A percentile compares a stretch with the other conserved stretches of the same genome.
These are phyloP conservation scores for Anguilla rostrata DNA, from an alignment of 2,113 vertebrate genomes.

Conservation along the genomic window DNA sequence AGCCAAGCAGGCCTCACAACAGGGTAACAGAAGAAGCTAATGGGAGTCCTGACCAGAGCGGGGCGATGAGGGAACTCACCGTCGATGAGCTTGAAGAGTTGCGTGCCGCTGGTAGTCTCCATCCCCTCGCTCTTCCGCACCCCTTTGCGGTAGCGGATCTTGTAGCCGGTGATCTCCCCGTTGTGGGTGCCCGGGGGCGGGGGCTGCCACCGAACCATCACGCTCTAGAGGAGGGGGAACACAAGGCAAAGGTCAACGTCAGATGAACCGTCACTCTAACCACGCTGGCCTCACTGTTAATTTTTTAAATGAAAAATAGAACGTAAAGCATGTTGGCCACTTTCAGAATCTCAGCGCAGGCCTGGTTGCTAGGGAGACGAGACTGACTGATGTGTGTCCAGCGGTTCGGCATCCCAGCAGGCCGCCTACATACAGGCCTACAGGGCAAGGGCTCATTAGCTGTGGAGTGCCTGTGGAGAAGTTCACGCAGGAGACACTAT, in stretches of 20 bases:
- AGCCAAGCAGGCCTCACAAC: not conserved
- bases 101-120: conserved; percentile 79
- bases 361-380: not conserved
- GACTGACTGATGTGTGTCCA: not conserved
- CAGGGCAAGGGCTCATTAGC: not conserved
- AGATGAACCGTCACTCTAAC: not conserved
- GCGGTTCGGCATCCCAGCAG: not conserved
- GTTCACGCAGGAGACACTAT: not conserved
- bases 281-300: no score
- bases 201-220: conserved; percentile 91
- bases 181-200: conserved; percentile 84
- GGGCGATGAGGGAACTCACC: conserved; percentile 63
- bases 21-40: no score
- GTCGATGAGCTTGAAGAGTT: conserved; percentile 86
- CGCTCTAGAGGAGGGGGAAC: conserved; percentile 69
- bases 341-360: not conserved
- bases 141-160: conserved; percentile 92
- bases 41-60: not conserved
- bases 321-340: not conserved
- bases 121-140: conserved; percentile 87
- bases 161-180: conserved; percentile 88
- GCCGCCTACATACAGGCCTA: not conserved
- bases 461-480: not conserved
- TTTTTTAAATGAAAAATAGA: not conserved
- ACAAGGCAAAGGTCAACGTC: not conserved